Base-by-base conservation (phyloP, 2,888 invertebrate genomes). In the Andrena chrysosceles region DNA sequence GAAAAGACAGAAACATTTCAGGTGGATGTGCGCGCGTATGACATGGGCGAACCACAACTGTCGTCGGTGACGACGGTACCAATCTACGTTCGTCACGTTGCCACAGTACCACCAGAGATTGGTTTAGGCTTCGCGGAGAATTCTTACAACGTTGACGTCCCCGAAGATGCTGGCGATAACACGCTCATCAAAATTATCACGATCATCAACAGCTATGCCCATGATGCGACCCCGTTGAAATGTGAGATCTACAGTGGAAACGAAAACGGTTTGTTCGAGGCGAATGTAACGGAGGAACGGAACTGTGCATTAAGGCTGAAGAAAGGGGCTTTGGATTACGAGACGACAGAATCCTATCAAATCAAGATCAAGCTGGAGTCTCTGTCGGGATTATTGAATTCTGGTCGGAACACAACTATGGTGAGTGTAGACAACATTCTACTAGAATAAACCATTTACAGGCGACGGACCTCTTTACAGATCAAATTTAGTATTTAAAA, bases 121-220 rank as follows among this genome's bases (percentile, higher is more conserved):
- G 97, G 97, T 0, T 95, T 98, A 35, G 97, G 98, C 0, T 99
- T 99, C 92, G 97, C 97, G 6, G 98, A 98, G 91, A 97, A 97
- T 66, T 95, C 97, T 0, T 98, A 98, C 92, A 97, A 97, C 67
- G 96, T 97, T 0, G 97, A 98, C 80, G 95, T 98, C 0, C 96
- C 96, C 0, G 99, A 99, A 94, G 97, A 97, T 93, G 95, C 96
- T 0, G 94, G 95, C 0, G 95, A 96, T 63, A 96, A 96, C 20
- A 96, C 96, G 2, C 93, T 96, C 20, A 95, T 98, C 10, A 96
- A 97, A 91, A 95, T 95, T 5, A 93, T 98, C 69, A 96, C 97
- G 0, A 96, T 98, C 10, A 95, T 97, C 81, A 97, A 97, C 92
- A 96, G 96, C 87, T 95, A 96, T 83, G 95, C 96, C 63, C 96